Evolutionary conservation across 2,888 invertebrate species (phyloP), one percentile per base, ranked within the genome.

Genomic region (Dorcus parallelipipedus): DNA sequence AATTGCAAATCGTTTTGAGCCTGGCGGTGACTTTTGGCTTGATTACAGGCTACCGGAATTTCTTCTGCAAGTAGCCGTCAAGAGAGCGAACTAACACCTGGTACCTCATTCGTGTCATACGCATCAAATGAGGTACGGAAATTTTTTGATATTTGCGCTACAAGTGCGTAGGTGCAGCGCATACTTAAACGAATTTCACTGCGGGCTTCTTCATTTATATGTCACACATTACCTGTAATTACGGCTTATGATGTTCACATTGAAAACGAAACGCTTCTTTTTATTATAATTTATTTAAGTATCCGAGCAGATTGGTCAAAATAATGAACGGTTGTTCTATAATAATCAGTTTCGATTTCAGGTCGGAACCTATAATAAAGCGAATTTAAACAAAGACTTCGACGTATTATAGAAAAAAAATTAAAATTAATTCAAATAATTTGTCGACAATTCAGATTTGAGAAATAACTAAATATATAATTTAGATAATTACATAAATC

Each of bases 391-490:
- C 26, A 33, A 33, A 33, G 26, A 33, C 26, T 33, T 33, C 3
- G 3, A 33, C 26, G 1, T 33, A 33, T 33, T 33, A 33, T 33
- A 33, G 26, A 3, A 60, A 60, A 62, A 66, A 66, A 65, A 67
- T 58, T 63, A 61, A 63, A 69, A 71, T 71, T 73, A 71, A 74
- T 73, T 70, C 71, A 63, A 68, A 74, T 71, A 69, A 73, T 72
- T 69, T 66, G 50, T 47, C 52, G 60, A 68, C 62, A 65, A 33
- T 33, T 33, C 26, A 33, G 26, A 33, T 68, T 66, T 64, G 59
- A 47, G 64, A 71, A 69, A 69, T 70, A 71, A 70, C 67, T 71
- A 69, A 71, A 71, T 72, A 68, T 74, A 73, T 74, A 73, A 74
- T 74, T 73, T 73, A 71, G 69, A 70, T 73, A 73, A 73, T 73